Conservation (phyloP, 2,113 vertebrate genomes). For the Gopherus evgoodei region DNA sequence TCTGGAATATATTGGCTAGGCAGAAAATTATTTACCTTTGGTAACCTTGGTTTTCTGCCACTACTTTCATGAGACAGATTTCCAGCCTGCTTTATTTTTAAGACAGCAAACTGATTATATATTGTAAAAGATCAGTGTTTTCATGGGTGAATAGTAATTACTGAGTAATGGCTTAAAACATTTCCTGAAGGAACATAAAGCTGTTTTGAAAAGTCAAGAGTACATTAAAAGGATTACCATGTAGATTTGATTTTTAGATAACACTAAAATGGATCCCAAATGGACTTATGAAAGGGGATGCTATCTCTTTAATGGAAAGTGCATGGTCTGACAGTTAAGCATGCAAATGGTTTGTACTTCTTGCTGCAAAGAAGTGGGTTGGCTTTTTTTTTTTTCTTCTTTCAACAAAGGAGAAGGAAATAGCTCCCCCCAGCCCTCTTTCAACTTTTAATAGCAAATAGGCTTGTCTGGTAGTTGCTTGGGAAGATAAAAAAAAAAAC, state of each 20-base stretch:
- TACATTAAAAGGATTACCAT: constrained; percentile 92
- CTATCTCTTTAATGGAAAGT: constrained; percentile 96
- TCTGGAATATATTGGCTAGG: neutral
- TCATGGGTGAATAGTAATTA: constrained; percentile 85
- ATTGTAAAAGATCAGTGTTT: constrained; percentile 82
- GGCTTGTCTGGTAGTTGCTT: constrained; percentile 77
- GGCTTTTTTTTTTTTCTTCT: constrained; percentile 62
- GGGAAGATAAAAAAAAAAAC: constrained; percentile 75
- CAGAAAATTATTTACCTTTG: constrained; percentile 3
- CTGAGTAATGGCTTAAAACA: constrained; percentile 87
- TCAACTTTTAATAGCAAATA: constrained; percentile 83
- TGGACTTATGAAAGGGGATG: constrained; percentile 92
- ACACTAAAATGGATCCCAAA: constrained; percentile 94
- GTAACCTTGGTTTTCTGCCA: constrained; percentile 51
- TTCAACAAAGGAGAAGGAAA: constrained; percentile 63
- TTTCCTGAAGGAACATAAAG: constrained; percentile 86
- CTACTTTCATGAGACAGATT: constrained; percentile 54
- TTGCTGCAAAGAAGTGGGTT: constrained; percentile 76
- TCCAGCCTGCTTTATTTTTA: constrained; percentile 70
- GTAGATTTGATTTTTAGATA: constrained; percentile 95
- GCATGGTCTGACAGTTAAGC: constrained; percentile 90
- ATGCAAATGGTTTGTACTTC: constrained; percentile 85
- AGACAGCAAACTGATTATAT: constrained; percentile 71
- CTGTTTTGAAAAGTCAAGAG: constrained; percentile 87
- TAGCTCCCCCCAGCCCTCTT: constrained; percentile 73